These are phyloP conservation scores for Cryptotermes secundus DNA, from an alignment of 1,140 invertebrate genomes.

Conservation along the genomic window DNA sequence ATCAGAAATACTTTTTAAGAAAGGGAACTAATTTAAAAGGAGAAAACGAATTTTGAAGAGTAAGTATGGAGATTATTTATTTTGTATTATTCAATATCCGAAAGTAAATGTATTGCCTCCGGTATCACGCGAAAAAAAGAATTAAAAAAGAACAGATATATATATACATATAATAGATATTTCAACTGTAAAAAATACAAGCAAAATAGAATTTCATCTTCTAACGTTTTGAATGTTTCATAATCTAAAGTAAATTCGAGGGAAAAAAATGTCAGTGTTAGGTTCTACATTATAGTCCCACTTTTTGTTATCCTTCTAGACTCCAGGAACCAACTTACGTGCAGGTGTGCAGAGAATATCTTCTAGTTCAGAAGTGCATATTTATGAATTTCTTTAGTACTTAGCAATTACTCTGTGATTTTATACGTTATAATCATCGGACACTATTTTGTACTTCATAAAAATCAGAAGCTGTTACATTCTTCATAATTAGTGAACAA, in stretches of 20 bases:
- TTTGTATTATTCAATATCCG: not conserved
- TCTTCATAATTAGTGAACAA: no score
- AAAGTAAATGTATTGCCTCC: not conserved
- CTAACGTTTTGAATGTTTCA: not conserved
- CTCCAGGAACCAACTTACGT: no score
- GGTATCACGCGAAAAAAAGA: not conserved
- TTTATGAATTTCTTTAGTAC: no score
- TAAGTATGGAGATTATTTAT: not conserved
- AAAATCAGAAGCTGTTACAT: no score
- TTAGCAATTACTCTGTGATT: no score
- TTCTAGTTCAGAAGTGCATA: no score
- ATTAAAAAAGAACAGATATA: not conserved
- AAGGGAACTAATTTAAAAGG: no score
- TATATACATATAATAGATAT: not conserved
- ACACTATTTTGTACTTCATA: no score
- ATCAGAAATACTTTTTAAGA: no score
- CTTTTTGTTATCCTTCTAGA: not conserved
- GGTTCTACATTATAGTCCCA: no score
- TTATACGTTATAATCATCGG: no score
- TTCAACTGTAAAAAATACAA: not conserved
- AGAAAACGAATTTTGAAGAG: not conserved
- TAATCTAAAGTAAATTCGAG: not conserved
- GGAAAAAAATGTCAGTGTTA: not conserved
- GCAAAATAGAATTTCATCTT: not conserved
- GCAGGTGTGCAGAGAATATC: no score